phyloP scores from a whole-genome alignment of 2,113 vertebrate species.

The Triplophysa dalaica region DNA sequence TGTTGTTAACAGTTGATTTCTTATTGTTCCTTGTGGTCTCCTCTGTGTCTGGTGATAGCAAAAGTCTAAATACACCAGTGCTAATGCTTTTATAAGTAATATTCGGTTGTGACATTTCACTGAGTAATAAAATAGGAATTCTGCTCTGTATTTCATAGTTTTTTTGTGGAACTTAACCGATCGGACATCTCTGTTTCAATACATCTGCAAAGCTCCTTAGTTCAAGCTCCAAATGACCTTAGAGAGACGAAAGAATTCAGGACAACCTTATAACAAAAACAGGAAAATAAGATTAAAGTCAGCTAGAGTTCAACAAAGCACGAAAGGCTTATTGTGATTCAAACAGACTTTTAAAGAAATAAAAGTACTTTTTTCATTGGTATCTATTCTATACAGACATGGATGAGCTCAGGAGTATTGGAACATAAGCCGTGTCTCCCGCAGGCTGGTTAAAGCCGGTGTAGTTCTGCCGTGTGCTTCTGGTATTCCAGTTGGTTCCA shows the following conservation, averaged over 20 bases:
- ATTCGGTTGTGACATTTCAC: slow-evolving; percentile 46
- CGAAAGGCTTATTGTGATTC: background rate
- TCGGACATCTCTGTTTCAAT: background rate
- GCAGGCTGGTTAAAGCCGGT: slow-evolving; percentile 7
- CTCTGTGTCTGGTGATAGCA: slow-evolving; percentile 67
- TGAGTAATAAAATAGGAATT: slow-evolving; percentile 30
- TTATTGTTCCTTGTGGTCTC: slow-evolving; percentile 61
- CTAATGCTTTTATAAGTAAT: slow-evolving; percentile 54
- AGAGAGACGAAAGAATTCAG: background rate
- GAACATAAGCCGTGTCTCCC: slow-evolving; percentile 4
- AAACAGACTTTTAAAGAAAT: slow-evolving; percentile 1
- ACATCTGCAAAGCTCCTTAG: slow-evolving; percentile 1
- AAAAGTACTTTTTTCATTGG: background rate
- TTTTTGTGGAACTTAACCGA: slow-evolving; percentile 47
- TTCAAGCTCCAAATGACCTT: background rate
- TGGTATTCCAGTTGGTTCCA: slow-evolving; percentile 40
- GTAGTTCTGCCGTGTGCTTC: slow-evolving; percentile 25
- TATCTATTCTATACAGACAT: slow-evolving; percentile 27
- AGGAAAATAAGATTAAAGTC: no score
- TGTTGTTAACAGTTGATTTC: slow-evolving; percentile 61
- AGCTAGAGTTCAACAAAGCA: no score
- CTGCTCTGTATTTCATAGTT: slow-evolving; percentile 53
- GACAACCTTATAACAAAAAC: background rate
- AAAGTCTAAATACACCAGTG: slow-evolving; percentile 60
- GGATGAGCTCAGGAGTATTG: slow-evolving; percentile 22